Conservation (phyloP, 2,888 invertebrate genomes). For the Amorpha juglandis region DNA sequence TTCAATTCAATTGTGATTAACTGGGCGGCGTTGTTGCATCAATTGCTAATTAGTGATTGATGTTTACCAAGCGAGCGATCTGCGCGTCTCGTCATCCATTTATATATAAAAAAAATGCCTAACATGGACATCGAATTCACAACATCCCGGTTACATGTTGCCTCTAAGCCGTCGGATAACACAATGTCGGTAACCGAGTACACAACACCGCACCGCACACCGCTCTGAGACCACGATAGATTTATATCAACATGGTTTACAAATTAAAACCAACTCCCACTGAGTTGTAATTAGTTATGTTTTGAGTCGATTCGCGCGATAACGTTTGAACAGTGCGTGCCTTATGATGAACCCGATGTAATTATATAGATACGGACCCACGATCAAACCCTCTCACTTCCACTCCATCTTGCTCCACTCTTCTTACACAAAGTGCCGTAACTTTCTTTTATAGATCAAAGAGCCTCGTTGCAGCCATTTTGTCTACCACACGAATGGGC, state of each 20-base stretch:
- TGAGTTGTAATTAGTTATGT: constrained; percentile 24
- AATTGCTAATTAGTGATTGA: too few species aligned
- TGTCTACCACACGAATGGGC: too few species aligned
- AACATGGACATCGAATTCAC: too few species aligned
- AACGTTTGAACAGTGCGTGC: constrained; percentile 16
- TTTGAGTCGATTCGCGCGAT: constrained; percentile 24
- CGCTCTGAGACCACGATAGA: constrained; percentile 11
- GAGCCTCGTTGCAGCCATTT: too few species aligned
- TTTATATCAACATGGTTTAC: constrained; percentile 20
- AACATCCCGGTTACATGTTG: too few species aligned
- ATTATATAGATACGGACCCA: constrained; percentile 15
- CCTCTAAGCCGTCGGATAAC: too few species aligned
- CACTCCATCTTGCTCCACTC: not conserved
- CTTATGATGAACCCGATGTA: constrained; percentile 11
- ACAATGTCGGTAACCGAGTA: not conserved
- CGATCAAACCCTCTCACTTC: not conserved
- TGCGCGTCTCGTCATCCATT: too few species aligned
- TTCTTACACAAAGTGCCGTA: not conserved
- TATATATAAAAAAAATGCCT: too few species aligned
- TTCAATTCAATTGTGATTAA: too few species aligned
- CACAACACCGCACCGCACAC: not conserved
- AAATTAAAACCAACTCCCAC: constrained; percentile 26
- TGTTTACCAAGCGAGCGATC: too few species aligned
- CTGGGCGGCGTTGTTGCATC: too few species aligned
- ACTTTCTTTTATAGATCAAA: not conserved